A percentile compares a stretch with the other conserved stretches of the same genome.
Conservation (phyloP, 2,113 vertebrate genomes). For the Psephotus haematonotus region DNA sequence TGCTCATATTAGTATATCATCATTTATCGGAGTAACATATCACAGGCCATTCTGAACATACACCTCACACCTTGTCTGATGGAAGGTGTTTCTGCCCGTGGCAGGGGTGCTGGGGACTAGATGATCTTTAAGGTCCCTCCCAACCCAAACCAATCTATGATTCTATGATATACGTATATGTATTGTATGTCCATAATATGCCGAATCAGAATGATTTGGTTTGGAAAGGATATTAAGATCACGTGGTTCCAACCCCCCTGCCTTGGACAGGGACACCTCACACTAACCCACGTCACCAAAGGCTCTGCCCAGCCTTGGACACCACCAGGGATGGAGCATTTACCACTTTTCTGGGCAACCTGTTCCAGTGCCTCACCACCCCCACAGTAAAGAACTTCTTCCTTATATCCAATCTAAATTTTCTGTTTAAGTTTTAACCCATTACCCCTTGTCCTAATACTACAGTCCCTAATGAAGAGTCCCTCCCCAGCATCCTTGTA, state of each 20-base stretch:
- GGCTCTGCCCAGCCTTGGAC: not conserved
- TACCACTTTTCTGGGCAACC: not conserved
- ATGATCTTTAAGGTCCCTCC: not conserved
- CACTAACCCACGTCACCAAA: not conserved
- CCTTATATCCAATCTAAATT: not conserved
- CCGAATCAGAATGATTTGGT: not conserved
- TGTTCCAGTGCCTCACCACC: not conserved
- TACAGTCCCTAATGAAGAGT: not conserved
- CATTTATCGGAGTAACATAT: not conserved
- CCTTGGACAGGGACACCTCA: not conserved
- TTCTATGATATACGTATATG: not conserved
- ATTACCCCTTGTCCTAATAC: not conserved
- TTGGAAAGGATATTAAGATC: not conserved
- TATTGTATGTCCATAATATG: not conserved
- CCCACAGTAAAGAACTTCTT: not conserved
- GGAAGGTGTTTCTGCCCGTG: not conserved
- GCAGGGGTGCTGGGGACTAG: not conserved
- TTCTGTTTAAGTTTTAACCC: not conserved
- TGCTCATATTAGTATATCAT: rapidly evolving
- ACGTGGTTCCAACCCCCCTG: too few relatives aligned
- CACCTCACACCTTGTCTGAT: not conserved
- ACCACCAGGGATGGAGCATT: not conserved
- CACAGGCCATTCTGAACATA: not conserved
- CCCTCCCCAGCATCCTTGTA: not conserved
- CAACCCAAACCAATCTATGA: not conserved